phyloP scores from a whole-genome alignment of 53 echinoderm and acorn worm genomes.

The Echinarachnius parma region DNA sequence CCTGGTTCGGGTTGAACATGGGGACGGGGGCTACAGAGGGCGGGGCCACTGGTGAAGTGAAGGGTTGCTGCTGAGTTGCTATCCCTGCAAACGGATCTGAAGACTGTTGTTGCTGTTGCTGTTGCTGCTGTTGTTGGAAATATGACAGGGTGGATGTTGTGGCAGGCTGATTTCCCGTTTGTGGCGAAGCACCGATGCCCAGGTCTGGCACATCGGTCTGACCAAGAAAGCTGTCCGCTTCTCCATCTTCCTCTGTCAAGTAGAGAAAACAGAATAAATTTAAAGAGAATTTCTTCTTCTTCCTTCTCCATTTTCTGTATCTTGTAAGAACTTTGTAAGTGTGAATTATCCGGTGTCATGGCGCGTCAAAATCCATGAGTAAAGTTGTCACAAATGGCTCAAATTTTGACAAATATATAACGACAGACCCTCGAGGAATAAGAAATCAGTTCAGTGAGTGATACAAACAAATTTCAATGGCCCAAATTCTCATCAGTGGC shows the following conservation, averaged over 20 bases:
- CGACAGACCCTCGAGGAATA: no score
- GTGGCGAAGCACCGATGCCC: slow-evolving; percentile 7
- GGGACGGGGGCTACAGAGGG: slow-evolving; percentile 28
- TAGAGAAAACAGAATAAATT: not conserved
- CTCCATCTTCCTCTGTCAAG: slow-evolving; percentile 68
- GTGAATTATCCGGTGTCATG: no score
- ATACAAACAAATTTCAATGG: no score
- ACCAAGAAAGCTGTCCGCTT: slow-evolving; percentile 87
- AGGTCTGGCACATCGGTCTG: slow-evolving; percentile 65
- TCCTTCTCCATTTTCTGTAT: no score
- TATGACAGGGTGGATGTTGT: slow-evolving; percentile 63
- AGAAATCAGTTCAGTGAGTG: no score
- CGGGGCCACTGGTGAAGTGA: slow-evolving; percentile 25
- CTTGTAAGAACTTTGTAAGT: not conserved
- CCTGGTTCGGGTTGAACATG: slow-evolving; percentile 2
- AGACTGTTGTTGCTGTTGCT: slow-evolving; percentile 29
- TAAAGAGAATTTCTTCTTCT: no score
- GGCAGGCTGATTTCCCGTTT: slow-evolving; percentile 29
- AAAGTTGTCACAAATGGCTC: no score
- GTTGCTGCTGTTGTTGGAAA: slow-evolving; percentile 42
- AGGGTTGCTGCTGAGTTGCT: slow-evolving; percentile 36
- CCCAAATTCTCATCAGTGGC: no score
- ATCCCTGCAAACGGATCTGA: slow-evolving; percentile 77
- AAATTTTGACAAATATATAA: no score
- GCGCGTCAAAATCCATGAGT: no score